Base-by-base conservation (phyloP, 1,140 invertebrate species). In the Copidosoma floridanum region DNA sequence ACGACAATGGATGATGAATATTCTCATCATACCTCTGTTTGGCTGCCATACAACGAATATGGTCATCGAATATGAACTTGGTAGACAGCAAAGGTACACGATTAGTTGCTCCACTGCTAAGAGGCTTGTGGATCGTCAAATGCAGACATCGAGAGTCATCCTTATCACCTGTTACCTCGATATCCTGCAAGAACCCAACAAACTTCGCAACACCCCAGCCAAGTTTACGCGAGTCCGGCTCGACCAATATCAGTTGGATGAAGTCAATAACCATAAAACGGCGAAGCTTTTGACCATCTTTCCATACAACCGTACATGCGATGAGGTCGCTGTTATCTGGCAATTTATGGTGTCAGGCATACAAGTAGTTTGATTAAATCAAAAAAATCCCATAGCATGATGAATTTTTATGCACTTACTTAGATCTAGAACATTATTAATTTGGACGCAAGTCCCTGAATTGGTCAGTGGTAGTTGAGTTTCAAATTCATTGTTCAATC, bases 181-280 rank as follows among this genome's bases (percentile, higher is more conserved):
- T 86, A 68, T 93, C 90, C 75, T 93, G 91, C 24, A 94, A 71
- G 71, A 91, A 92, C 18, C 90, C 90, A 6, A 97, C 95, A 69
- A 98, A 89, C 78, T 97, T 95, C 0, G 95, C 95, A 0, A 98
- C 91, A 6, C 95, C 97, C 95, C 95, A 99, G 0, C 97, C 97
- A 20, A 98, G 81, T 51, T 91, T 85, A 69, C 91, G 89, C 6
- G 89, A 88, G 71, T 99, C 96, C 0, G 97, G 97, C 77, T 99
- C 96, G 0, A 99, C 96, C 1, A 99, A 83, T 52, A 99, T 97
- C 46, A 99, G 82, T 75, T 99, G 97, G 18, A 95, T 84, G 4
- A 89, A 85, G 75, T 98, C 96, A 38, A 98, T 97, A 0, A 98
- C 97, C 20, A 99, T 81, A 77, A 99, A 99, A 16, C 96, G 82